phyloP scores from a whole-genome alignment of 1,140 invertebrate genomes.

The Cydia amplana region DNA sequence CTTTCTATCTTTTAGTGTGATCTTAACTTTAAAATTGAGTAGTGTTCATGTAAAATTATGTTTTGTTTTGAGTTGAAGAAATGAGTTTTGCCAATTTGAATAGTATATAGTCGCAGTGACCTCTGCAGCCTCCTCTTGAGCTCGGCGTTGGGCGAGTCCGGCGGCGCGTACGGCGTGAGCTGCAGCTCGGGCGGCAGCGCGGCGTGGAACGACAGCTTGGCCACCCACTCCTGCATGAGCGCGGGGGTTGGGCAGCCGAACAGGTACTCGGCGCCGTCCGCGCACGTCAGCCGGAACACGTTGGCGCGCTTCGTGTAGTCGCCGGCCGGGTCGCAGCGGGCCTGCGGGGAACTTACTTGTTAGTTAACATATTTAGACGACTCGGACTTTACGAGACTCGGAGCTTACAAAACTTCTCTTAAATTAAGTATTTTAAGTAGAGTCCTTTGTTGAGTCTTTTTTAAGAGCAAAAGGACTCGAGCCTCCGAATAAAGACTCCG shows the following conservation, averaged over 20 bases:
- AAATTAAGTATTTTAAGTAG: no score
- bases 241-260: constrained; percentile 88
- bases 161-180: constrained; percentile 85
- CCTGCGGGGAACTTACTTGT: constrained; percentile 48
- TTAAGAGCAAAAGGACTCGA: no score
- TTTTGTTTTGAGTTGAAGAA: no score
- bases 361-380: no score
- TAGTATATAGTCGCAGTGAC: constrained; percentile 42
- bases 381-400: no score
- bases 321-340: constrained; percentile 88
- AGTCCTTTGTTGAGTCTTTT: no score
- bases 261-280: constrained; percentile 96
- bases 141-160: constrained; percentile 57
- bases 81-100: no score
- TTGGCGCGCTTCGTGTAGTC: constrained; percentile 98
- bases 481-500: no score
- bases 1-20: no score
- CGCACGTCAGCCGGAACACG: constrained; percentile 92
- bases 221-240: constrained; percentile 95
- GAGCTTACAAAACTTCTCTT: no score
- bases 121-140: constrained; percentile 54
- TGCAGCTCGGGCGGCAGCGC: constrained; percentile 93
- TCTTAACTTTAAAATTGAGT: no score
- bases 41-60: no score
- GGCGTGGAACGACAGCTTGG: constrained; percentile 97